These are phyloP conservation scores for Desoria tigrina DNA, from an alignment of 2,888 invertebrate species.

Conservation along the genomic window DNA sequence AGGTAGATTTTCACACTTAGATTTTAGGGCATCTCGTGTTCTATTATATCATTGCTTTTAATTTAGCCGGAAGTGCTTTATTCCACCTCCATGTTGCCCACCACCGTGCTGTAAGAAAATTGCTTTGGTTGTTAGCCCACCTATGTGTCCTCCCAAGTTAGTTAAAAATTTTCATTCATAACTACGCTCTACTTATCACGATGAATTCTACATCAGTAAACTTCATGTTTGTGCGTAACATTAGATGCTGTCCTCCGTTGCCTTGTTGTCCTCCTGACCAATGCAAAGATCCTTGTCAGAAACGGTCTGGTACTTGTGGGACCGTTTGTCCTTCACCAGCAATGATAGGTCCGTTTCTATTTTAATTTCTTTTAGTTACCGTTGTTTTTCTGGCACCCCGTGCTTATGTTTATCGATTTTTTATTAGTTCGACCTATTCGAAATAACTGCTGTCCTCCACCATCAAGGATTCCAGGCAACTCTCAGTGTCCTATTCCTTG, in stretches of 20 bases:
- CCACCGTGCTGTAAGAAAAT: constrained; percentile 49
- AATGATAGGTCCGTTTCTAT: constrained; percentile 30
- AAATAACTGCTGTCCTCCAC: constrained; percentile 47
- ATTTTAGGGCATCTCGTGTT: background rate
- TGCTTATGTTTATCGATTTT: background rate
- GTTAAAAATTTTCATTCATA: no score
- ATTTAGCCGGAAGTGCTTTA: constrained; percentile 38
- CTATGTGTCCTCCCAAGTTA: constrained; percentile 49
- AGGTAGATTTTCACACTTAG: constrained; percentile 17
- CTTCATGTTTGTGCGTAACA: background rate
- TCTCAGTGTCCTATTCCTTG: constrained; percentile 39
- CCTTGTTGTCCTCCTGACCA: constrained; percentile 40
- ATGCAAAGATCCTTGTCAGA: constrained; percentile 33
- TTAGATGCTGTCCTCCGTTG: constrained; percentile 39
- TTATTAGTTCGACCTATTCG: constrained; percentile 24
- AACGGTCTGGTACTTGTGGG: constrained; percentile 33
- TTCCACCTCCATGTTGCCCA: constrained; percentile 48
- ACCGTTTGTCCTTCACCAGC: constrained; percentile 46
- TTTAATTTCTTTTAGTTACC: background rate
- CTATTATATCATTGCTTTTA: background rate
- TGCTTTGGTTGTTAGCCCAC: constrained; percentile 48
- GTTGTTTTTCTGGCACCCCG: background rate
- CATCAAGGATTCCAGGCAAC: constrained; percentile 32
- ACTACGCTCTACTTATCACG: no score
- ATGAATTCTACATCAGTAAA: no score